These are phyloP conservation scores for Intellagama lesueurii DNA, from an alignment of 2,797 vertebrate species.

Conservation along the genomic window DNA sequence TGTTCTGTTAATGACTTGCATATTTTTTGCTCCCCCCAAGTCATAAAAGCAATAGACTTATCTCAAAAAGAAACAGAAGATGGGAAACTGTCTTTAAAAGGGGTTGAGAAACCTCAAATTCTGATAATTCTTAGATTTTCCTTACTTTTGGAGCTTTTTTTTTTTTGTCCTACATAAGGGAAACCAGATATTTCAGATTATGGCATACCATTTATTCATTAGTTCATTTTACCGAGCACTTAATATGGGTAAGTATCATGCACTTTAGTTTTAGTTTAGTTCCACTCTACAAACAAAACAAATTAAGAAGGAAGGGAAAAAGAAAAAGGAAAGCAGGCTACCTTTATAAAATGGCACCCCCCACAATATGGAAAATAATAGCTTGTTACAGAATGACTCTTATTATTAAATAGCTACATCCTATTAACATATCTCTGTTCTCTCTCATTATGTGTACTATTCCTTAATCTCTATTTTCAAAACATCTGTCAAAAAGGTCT, in stretches of 20 bases:
- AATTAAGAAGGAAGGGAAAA: not conserved
- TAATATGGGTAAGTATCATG: not conserved
- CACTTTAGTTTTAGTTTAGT: not conserved
- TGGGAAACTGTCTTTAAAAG: not conserved
- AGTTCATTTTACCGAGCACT: not conserved
- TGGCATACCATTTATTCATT: not conserved
- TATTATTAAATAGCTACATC: not conserved
- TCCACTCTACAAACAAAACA: not conserved
- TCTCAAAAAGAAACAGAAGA: too few relatives aligned
- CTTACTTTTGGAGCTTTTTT: not conserved
- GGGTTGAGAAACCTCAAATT: not conserved
- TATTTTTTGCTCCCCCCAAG: too few relatives aligned
- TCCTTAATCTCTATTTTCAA: not conserved
- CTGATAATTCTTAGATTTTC: not conserved
- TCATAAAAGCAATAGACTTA: too few relatives aligned
- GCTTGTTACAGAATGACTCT: accelerated
- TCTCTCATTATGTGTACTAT: not conserved
- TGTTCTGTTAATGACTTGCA: too few relatives aligned
- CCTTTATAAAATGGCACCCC: not conserved
- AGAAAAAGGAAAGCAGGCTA: not conserved
- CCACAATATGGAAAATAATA: not conserved
- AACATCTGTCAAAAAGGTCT: not conserved
- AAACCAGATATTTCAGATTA: not conserved
- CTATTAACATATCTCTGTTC: slow-evolving; percentile 4
- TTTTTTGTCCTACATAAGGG: not conserved